Base-by-base conservation (phyloP, 30 jellyfish, hydroid and myxozoan species). In the Rhopilema esculentum region DNA sequence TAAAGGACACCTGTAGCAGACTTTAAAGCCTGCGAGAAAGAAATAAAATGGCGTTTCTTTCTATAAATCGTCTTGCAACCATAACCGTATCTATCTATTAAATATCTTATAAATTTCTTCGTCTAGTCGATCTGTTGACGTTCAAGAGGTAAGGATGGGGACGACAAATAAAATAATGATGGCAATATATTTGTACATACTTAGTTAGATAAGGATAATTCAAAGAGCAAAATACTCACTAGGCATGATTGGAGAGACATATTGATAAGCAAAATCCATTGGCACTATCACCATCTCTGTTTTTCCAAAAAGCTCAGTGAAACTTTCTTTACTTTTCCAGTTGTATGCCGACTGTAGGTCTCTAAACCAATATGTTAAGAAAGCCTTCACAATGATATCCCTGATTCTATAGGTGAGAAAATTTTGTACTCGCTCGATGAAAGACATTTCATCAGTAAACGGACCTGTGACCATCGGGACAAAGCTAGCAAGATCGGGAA, bases 211-310 rank as follows among this genome's bases (percentile, higher is more conserved):
- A n/a, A n/a, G n/a, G n/a, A 40, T 12, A 40, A 12, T 12, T 40
- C 12, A 2, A 12, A 40, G 12, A 12, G 9, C 12, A 40, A 6
- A 12, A 40, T 12, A 40, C 95, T 57, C 70, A 87, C 96, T 77
- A 32, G 96, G 96, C 87, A 79, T 66, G 19, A 87, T 63, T 12
- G 96, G 91, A 40, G 77, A 87, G 25, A 53, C 89, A 52, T 30
- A 87, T 40, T 77, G 91, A 22, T 24, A 40, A 21, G 90, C 87
- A 57, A 87, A 87, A 49, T 87, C 91, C 22, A 75, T 24, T 21
- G 88, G 32, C 9, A 78, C 83, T 16, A 87, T 64, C 21, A 40
- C 19, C 91, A 69, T 24, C 49, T 79, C 87, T n/a, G 91, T 85
- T 52, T 52, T 73, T 49, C 50, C 29, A 68, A 67, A 61, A 0